These are phyloP conservation scores for Bombus impatiens DNA, from an alignment of 1,140 invertebrate species.

Conservation along the genomic window DNA sequence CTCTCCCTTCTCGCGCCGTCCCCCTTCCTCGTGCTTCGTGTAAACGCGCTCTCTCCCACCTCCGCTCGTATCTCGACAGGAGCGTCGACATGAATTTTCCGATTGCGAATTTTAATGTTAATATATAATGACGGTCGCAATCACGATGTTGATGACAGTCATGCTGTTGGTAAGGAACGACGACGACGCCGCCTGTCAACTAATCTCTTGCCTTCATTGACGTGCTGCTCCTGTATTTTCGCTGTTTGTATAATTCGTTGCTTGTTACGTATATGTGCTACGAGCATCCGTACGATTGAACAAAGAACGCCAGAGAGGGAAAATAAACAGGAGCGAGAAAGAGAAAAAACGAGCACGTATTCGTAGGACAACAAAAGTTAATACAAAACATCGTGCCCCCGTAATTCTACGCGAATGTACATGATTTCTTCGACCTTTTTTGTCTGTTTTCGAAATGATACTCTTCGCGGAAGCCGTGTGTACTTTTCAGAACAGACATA, in stretches of 20 bases:
- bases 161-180: conserved; percentile 21
- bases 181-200: conserved; percentile 49
- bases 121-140: background rate
- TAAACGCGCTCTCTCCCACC: conserved; percentile 55
- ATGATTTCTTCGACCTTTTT: conserved; percentile 9
- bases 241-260: conserved; percentile 18
- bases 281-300: background rate
- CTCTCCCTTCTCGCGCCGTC: background rate
- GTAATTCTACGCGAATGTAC: conserved; percentile 49
- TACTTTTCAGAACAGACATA: conserved; percentile 20
- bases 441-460: conserved; percentile 3
- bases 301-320: background rate
- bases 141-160: conserved; percentile 8
- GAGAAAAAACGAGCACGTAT: background rate
- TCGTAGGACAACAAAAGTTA: conserved; percentile 47
- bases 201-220: conserved; percentile 57
- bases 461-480: conserved; percentile 4
- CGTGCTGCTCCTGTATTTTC: conserved; percentile 37
- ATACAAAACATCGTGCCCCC: conserved; percentile 40
- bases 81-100: conserved; percentile 59
- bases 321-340: background rate
- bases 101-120: conserved; percentile 52
- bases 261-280: conserved; percentile 33
- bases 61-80: conserved; percentile 10
- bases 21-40: conserved; percentile 39